Base-by-base conservation (phyloP, 2,797 vertebrate species). In the Novumbra hubbsi region DNA sequence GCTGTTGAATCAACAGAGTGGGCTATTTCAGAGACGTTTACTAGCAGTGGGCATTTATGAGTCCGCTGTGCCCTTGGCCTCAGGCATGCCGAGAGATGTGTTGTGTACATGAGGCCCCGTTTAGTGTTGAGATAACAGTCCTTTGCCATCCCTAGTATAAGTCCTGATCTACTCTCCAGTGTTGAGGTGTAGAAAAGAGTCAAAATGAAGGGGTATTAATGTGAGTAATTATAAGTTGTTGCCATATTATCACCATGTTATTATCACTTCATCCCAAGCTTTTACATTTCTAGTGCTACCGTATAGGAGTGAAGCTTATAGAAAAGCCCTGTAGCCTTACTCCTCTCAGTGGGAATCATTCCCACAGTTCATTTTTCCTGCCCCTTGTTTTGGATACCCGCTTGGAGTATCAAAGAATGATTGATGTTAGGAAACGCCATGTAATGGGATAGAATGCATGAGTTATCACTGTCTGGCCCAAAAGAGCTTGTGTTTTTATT, bases 11-110 rank as follows among this genome's bases (percentile, higher is more conserved):
- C 82, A 78, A 72, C 68, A 60, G 74, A 79, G 71, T 64, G 5
- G 79, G 81, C 86, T 91, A 87, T 91, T 92, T 89, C 79, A 74
- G 87, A 83, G 70, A 16, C 50, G 80, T 92, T 92, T 87, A 90
- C 86, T 85, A 87, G 88, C 85, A 15, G 38, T 68, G 74, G 73
- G 70, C 83, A 84, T 87, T 87, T 86, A 86, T 68, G 73, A 82
- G 84, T 77, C 80, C 27, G 5, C 70, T 52, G 55, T 85, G 83
- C 73, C 83, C 83, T 80, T 83, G 73, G 74, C 72, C 78, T 73
- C 9, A 0, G 77, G 76, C 83, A 79, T 72, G 71, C 76, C 83
- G 79, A 80, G 77, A 74, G 79, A 78, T 75, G 68, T 84, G 73
- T 68, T 77, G 76, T 64, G 72, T 80, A 70, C 80, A 82, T 41